A percentile compares a stretch with the other conserved stretches of the same genome.
Conservation (phyloP, 2,797 vertebrate species). For the Distichodus sexfasciatus region DNA sequence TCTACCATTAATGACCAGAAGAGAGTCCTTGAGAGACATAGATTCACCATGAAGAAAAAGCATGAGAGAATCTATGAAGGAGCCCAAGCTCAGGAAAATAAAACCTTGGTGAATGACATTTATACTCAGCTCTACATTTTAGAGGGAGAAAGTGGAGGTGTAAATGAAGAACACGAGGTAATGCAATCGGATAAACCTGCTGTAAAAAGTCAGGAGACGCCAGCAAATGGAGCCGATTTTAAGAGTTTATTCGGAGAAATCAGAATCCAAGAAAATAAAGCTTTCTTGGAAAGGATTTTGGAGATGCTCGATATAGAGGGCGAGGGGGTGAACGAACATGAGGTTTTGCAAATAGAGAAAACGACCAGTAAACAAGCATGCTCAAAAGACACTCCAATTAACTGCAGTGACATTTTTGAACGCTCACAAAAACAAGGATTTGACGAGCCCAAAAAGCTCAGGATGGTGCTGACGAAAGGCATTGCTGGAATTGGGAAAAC, state of each 20-base stretch:
- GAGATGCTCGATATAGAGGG: conserved; percentile 30
- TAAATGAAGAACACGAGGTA: conserved; percentile 29
- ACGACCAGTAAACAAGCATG: not conserved
- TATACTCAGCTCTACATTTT: conserved; percentile 32
- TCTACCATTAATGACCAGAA: not conserved
- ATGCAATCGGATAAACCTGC: conserved; percentile 16
- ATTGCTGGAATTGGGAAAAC: conserved; percentile 37
- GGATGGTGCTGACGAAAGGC: conserved; percentile 12
- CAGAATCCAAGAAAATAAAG: not conserved
- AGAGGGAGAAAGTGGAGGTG: conserved; percentile 17
- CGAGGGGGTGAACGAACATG: conserved; percentile 28
- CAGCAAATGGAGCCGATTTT: not conserved
- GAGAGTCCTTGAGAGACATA: not conserved
- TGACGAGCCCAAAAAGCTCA: not conserved
- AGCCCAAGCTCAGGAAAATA: not conserved
- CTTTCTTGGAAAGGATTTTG: conserved; percentile 26
- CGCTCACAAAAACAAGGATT: not conserved
- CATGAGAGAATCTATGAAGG: not conserved
- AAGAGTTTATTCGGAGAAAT: not conserved
- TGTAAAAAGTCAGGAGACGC: no score
- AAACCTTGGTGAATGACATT: conserved; percentile 3
- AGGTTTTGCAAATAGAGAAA: conserved; percentile 29
- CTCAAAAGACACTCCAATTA: conserved; percentile 7
- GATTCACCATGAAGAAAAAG: not conserved
- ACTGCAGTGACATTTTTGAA: conserved; percentile 15